Evolutionary conservation across 1,140 invertebrate genomes (phyloP).

Genomic region (Tenebrio molitor): DNA sequence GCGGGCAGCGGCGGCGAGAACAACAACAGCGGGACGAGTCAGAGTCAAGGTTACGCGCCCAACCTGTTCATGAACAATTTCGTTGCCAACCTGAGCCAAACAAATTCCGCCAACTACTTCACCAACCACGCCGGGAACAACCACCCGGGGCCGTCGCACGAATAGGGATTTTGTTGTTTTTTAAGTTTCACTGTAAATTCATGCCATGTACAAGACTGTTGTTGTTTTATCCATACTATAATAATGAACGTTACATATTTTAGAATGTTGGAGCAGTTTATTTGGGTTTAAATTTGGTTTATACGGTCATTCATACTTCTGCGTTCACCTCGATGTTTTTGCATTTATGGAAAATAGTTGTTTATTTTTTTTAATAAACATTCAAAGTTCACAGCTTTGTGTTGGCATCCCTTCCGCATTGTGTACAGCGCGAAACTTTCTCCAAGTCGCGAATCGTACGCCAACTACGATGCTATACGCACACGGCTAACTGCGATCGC

Average conservation of each 20-base stretch:
- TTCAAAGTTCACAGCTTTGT: slow-evolving; percentile 1
- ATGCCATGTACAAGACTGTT: slow-evolving; percentile 38
- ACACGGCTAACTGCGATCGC: slow-evolving; percentile 31
- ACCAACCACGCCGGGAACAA: slow-evolving; percentile 6
- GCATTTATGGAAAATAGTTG: not conserved
- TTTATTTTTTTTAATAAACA: slow-evolving; percentile 30
- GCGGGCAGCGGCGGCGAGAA: not conserved
- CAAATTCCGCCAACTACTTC: slow-evolving; percentile 11
- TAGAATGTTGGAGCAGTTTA: slow-evolving; percentile 10
- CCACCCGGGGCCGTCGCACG: slow-evolving; percentile 18
- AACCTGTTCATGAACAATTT: slow-evolving; percentile 23
- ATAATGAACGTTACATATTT: slow-evolving; percentile 11
- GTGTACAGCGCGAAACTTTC: slow-evolving; percentile 28
- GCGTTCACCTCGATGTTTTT: not conserved
- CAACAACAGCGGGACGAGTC: not conserved
- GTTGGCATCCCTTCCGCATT: slow-evolving; percentile 8
- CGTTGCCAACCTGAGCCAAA: slow-evolving; percentile 5
- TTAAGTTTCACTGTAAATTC: slow-evolving; percentile 17
- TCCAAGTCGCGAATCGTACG: slow-evolving; percentile 24
- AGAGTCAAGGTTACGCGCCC: not conserved
- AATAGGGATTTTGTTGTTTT: slow-evolving; percentile 2
- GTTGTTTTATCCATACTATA: slow-evolving; percentile 25
- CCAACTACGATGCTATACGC: slow-evolving; percentile 15
- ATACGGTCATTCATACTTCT: not conserved
- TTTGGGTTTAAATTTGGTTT: slow-evolving; percentile 16